A percentile compares a stretch with the other conserved stretches of the same genome.
Evolutionary conservation across 92 coral and sea anemone species (phyloP).

Genomic region (Zoanthus gigantus): DNA sequence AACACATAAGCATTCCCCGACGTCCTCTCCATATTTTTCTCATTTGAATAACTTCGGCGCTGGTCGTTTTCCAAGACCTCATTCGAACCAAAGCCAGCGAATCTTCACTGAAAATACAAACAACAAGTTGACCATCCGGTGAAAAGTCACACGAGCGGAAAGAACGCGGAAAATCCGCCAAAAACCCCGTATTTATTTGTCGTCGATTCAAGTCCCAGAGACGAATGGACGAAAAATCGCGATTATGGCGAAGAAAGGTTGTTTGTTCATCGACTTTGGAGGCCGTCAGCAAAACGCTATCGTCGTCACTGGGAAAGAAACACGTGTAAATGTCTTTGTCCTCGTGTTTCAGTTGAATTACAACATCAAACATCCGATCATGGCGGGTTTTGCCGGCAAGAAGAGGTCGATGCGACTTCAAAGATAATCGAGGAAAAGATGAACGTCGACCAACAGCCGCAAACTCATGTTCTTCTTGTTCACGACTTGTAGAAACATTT

Average conservation of each 20-base stretch:
- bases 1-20: conserved; percentile 82
- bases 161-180: conserved; percentile 92
- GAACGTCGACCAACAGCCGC: conserved; percentile 57
- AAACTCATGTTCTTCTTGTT: conserved; percentile 16
- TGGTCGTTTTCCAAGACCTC: conserved; percentile 94
- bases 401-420: conserved; percentile 85
- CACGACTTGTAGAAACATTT: conserved; percentile 1
- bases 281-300: conserved; percentile 84
- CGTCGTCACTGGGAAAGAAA: conserved; percentile 92
- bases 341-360: conserved; percentile 89
- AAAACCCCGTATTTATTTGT: conserved; percentile 88
- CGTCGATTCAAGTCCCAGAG: conserved; percentile 90
- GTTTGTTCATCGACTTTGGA: conserved; percentile 91
- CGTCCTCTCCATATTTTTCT: conserved; percentile 86
- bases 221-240: conserved; percentile 90
- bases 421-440: conserved; percentile 80
- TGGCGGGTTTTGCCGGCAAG: conserved; percentile 64
- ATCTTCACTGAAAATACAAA: conserved; percentile 87
- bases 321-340: conserved; percentile 93
- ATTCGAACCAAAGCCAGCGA: conserved; percentile 88
- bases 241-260: conserved; percentile 83
- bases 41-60: conserved; percentile 94
- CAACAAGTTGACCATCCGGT: conserved; percentile 91
- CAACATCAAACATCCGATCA: conserved; percentile 81
- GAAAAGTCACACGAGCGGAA: conserved; percentile 91